Evolutionary conservation across 2,888 invertebrate genomes (phyloP), one percentile per base, ranked within the genome.

Genomic region (Tanypteryx hageni): DNA sequence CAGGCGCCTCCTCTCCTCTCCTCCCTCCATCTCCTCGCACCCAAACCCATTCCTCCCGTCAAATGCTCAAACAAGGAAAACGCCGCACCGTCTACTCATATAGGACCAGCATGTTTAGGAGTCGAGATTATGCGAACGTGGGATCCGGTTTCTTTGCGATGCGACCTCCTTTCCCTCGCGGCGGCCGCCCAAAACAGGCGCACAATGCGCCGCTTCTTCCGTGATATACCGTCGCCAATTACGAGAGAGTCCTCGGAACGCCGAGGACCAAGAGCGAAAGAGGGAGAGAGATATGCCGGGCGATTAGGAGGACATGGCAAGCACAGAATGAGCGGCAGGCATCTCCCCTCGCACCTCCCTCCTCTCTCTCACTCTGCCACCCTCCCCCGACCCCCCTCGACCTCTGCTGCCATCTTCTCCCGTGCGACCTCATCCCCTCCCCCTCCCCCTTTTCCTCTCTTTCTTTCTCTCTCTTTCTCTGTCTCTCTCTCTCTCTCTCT

Each of bases 171-270:
- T 76, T 76, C 27, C 76, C 76, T 27, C 22, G 22, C 22, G 76
- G 76, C 64, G 64, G 64, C n/a, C 64, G 44, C 44, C 44, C 44
- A 44, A 44, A 44, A 44, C 44, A 44, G 44, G 44, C 22, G 68
- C 68, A 68, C 68, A 68, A 68, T 68, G 68, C 68, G 44, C 44
- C 44, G 44, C 44, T 44, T 18, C 76, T 27, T 76, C 76, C 76
- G 76, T 76, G 76, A 76, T 76, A 76, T 76, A 76, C 76, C 76
- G 76, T 76, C 76, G 76, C 76, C 76, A 76, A 76, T 76, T 76
- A 76, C 76, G 76, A 76, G 11, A 27, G 76, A 76, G 22, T 76
- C 76, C 76, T 27, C 76, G 44, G 44, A 44, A 44, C 44, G 44
- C 27, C 8, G 76, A 27, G 76, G 76, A 76, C 76, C 11, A 10